Evolutionary conservation across 1,140 invertebrate genomes (phyloP), one percentile per base, ranked within the genome.

Genomic region (Plectrocnemia conspersa): DNA sequence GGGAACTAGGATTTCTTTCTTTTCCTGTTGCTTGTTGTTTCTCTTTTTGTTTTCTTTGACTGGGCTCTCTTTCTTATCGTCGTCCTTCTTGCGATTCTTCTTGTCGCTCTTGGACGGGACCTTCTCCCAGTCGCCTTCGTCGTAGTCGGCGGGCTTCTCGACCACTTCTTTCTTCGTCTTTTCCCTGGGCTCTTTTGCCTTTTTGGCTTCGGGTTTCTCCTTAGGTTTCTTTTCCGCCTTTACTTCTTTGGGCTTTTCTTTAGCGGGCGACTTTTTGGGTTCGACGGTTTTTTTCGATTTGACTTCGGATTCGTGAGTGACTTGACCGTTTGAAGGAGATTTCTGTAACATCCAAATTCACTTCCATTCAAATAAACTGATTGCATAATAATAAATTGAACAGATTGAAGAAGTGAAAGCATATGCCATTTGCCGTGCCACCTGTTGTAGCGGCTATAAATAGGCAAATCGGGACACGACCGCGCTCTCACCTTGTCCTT

Each of bases 91-190:
- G 3, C 55, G 57, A 54, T 79, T 81, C 59, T 84, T 84, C 55
- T 84, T 86, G 47, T 82, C 79, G 45, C 75, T 82, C 63, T 77
- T 79, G 3, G 82, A 82, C 42, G 81, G 81, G 9, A 84, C 84
- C 64, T 82, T 83, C 64, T 86, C 81, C 85, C 85, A 86, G 29
- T 82, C 76, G 68, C 82, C 84, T 58, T 86, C 84, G 68, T 87
- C 84, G 71, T 79, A 85, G 62, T 86, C 84, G 32, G 79, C 76
- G 7, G 84, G 83, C 65, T 86, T 87, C 61, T 83, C 82, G 29
- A 74, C 62, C 16, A 76, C 64, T 59, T 80, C 79, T 48, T 73
- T 73, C 24, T 60, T 62, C 56, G 69, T 69, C 3, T 63, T 56
- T 38, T 67, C 69, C 40, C 66, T 76, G 48, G 72, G 73, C 5